Percentiles rank a stretch among this genome's conserved stretches.
Evolutionary conservation across 2,797 vertebrate species (phyloP).

Genomic region (Poeciliopsis paucimaculata): DNA sequence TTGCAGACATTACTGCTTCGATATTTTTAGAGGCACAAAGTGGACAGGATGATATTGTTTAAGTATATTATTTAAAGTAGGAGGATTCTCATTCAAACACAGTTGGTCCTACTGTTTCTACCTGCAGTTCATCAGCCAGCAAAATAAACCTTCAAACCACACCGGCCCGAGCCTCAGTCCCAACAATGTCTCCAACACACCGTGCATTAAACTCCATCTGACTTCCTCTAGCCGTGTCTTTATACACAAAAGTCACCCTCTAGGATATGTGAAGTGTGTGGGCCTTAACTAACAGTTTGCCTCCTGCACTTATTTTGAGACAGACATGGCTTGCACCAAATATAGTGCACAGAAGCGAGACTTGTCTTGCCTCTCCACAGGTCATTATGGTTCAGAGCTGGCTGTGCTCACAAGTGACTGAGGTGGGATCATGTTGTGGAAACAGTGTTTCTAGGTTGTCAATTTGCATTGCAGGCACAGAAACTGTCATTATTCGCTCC

Average conservation of each 20-base stretch:
- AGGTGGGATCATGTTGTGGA: constrained; percentile 53
- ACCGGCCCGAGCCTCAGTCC: constrained; percentile 19
- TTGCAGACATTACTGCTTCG: background rate
- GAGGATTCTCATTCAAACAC: constrained; percentile 42
- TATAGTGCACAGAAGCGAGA: constrained; percentile 55
- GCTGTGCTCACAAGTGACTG: constrained; percentile 42
- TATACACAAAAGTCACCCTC: constrained; percentile 28
- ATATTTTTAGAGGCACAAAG: constrained; percentile 16
- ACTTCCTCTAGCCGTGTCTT: constrained; percentile 45
- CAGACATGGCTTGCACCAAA: constrained; percentile 61
- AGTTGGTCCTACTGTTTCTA: constrained; percentile 37
- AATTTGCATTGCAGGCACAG: constrained; percentile 40
- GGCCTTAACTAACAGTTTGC: constrained; percentile 42
- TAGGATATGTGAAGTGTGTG: constrained; percentile 57
- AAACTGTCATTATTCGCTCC: constrained; percentile 14
- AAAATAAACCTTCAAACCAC: constrained; percentile 59
- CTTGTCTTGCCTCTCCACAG: constrained; percentile 52
- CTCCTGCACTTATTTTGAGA: constrained; percentile 55
- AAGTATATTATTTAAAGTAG: constrained; percentile 42
- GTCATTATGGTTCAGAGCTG: constrained; percentile 57
- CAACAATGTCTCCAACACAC: constrained; percentile 45
- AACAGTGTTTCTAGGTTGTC: constrained; percentile 61
- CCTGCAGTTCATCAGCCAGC: constrained; percentile 45
- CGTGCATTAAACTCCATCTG: constrained; percentile 33
- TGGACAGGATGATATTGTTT: constrained; percentile 40